These are phyloP conservation scores for Otis tarda DNA, from an alignment of 2,113 vertebrate genomes.

Conservation along the genomic window DNA sequence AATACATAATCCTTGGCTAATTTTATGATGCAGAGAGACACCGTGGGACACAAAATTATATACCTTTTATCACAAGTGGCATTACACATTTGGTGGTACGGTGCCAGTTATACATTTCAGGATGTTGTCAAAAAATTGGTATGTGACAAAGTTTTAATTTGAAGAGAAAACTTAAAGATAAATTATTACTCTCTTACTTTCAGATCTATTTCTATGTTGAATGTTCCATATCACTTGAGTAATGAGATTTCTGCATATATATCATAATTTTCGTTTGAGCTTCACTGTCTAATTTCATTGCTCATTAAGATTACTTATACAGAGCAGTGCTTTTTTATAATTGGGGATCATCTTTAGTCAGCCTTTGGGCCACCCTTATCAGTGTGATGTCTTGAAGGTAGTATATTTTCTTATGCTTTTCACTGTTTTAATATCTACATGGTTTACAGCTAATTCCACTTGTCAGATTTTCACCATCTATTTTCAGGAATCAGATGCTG, in stretches of 20 bases:
- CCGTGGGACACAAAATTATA: slow-evolving; percentile 1
- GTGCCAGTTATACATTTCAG: slow-evolving; percentile 32
- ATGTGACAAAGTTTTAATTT: slow-evolving; percentile 28
- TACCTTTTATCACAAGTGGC: slow-evolving; percentile 27
- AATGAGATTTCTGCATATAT: slow-evolving; percentile 23
- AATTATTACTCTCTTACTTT: slow-evolving; percentile 40
- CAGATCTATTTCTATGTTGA: slow-evolving; percentile 8
- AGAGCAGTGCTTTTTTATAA: neutral
- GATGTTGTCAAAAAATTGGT: neutral
- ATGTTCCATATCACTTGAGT: neutral
- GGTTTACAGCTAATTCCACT: neutral
- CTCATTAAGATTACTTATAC: slow-evolving; percentile 25
- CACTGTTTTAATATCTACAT: neutral
- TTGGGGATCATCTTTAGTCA: neutral
- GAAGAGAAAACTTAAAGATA: slow-evolving; percentile 24
- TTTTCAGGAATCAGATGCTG: neutral
- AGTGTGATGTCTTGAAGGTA: neutral
- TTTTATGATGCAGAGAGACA: slow-evolving; percentile 18
- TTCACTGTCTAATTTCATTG: slow-evolving; percentile 4
- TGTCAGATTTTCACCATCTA: neutral
- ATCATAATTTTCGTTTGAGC: slow-evolving; percentile 17
- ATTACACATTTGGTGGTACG: neutral
- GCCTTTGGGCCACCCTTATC: neutral
- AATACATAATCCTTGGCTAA: slow-evolving; percentile 29
- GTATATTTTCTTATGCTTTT: neutral